Evolutionary conservation across 2,113 vertebrate species (phyloP).

Genomic region (Maccullochella peelii): DNA sequence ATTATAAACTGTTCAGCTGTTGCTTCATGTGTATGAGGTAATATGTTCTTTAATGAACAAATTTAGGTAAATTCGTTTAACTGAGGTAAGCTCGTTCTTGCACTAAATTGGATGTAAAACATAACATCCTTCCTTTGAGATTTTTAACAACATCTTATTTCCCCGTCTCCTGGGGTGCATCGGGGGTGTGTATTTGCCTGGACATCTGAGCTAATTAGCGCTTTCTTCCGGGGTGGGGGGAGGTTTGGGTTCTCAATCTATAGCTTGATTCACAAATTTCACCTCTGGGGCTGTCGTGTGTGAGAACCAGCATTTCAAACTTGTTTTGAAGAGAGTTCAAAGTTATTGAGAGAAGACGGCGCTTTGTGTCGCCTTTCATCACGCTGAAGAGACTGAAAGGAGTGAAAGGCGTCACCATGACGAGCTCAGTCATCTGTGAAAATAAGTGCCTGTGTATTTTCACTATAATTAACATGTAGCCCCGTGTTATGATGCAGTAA

Average conservation of each 20-base stretch:
- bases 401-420: slow-evolving; percentile 83
- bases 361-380: slow-evolving; percentile 76
- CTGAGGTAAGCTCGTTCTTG: slow-evolving; percentile 6
- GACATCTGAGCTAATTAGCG: slow-evolving; percentile 82
- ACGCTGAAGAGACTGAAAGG: slow-evolving; percentile 75
- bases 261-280: slow-evolving; percentile 76
- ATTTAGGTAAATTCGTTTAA: background rate
- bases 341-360: slow-evolving; percentile 76
- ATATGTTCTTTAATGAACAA: slow-evolving; percentile 11
- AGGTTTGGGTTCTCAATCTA: slow-evolving; percentile 62
- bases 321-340: slow-evolving; percentile 80
- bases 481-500: slow-evolving; percentile 75
- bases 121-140: slow-evolving; percentile 18
- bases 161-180: slow-evolving; percentile 46
- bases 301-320: slow-evolving; percentile 82
- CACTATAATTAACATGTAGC: slow-evolving; percentile 81
- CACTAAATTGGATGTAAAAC: slow-evolving; percentile 43
- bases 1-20: slow-evolving; percentile 40
- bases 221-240: slow-evolving; percentile 64
- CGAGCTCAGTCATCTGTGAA: slow-evolving; percentile 85
- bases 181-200: slow-evolving; percentile 44
- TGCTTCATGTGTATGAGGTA: slow-evolving; percentile 19
- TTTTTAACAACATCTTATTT: slow-evolving; percentile 29
- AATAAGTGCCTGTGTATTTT: slow-evolving; percentile 78
- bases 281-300: slow-evolving; percentile 77